A percentile compares a stretch with the other conserved stretches of the same genome.
Conservation (phyloP, 2,113 vertebrate genomes). For the Cyanistes caeruleus region DNA sequence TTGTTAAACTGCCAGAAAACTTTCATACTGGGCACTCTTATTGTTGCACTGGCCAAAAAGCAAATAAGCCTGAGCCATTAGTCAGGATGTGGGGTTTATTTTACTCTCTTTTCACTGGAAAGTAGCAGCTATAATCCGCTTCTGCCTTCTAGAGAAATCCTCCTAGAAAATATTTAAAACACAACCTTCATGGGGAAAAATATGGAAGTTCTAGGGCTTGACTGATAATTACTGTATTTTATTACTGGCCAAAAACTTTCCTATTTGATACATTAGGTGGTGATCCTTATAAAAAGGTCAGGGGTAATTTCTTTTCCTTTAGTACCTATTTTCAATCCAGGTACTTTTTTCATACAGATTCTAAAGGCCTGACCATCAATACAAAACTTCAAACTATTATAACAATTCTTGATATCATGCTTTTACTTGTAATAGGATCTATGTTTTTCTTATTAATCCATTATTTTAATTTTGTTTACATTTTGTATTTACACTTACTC, state of each 20-base stretch:
- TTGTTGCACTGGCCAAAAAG: not conserved
- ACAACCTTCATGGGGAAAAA: not conserved
- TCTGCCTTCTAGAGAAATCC: not conserved
- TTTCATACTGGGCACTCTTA: not conserved
- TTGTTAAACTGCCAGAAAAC: not conserved
- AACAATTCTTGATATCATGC: not conserved
- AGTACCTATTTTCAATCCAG: not conserved
- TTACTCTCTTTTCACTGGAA: not conserved
- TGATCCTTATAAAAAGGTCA: not conserved
- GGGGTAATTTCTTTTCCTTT: not conserved
- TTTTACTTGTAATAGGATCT: not conserved
- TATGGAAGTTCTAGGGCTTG: not conserved
- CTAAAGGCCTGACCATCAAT: not conserved
- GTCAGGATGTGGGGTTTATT: not conserved
- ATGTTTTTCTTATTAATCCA: not conserved
- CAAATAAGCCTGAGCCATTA: not conserved
- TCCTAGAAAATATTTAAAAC: not conserved
- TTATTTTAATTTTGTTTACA: not conserved
- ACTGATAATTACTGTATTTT: not conserved
- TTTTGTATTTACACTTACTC: not conserved
- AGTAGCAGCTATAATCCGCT: not conserved
- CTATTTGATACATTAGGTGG: not conserved
- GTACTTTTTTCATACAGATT: not conserved
- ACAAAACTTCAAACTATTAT: not conserved
- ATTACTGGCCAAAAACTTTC: not conserved